These are phyloP conservation scores for Brachionus calyciflorus DNA, from an alignment of 1,140 invertebrate species.

Conservation along the genomic window DNA sequence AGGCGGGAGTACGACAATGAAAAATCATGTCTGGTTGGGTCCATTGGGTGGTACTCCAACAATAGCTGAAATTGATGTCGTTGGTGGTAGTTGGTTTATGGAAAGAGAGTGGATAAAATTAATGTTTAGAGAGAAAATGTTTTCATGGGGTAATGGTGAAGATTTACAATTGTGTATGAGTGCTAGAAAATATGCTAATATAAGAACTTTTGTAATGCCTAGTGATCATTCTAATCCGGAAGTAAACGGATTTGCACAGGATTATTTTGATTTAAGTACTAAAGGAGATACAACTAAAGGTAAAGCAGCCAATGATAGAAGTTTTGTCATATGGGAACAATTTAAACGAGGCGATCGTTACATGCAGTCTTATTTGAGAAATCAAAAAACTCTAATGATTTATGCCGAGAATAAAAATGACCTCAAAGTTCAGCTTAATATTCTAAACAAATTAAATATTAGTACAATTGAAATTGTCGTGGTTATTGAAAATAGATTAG, in stretches of 20 bases:
- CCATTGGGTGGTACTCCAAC: background rate
- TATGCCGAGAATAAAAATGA: background rate
- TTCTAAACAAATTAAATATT: background rate
- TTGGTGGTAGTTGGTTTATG: too few species aligned
- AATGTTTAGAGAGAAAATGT: conserved; percentile 18
- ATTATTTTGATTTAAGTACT: background rate
- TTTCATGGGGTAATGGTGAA: background rate
- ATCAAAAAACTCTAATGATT: background rate
- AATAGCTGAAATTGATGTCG: conserved; percentile 1
- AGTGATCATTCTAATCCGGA: background rate
- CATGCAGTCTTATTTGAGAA: background rate
- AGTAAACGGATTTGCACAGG: background rate
- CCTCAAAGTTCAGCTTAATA: background rate
- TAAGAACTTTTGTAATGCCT: conserved; percentile 15
- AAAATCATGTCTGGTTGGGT: background rate
- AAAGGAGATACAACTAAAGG: background rate
- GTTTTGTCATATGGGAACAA: background rate
- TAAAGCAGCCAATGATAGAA: background rate
- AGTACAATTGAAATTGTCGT: background rate
- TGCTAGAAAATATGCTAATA: conserved; percentile 27
- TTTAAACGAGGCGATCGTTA: background rate
- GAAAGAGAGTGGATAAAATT: background rate
- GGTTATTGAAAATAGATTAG: background rate
- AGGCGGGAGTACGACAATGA: background rate
- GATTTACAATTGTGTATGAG: conserved; percentile 1